Evolutionary conservation across 1,140 invertebrate genomes (phyloP).

Genomic region (Eumaeus atala): DNA sequence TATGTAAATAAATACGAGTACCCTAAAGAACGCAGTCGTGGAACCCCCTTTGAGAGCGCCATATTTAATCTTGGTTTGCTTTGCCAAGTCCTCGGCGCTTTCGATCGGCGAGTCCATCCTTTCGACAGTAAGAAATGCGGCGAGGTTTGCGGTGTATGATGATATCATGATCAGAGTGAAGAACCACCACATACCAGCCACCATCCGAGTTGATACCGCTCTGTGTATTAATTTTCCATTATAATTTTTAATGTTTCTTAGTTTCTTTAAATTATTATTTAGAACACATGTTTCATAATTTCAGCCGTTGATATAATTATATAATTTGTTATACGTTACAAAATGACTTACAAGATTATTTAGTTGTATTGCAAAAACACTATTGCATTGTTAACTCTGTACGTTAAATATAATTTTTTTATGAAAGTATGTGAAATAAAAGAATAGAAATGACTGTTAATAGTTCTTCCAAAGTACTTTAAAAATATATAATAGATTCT

Average conservation of each 20-base stretch:
- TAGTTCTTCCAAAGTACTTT: too few species aligned
- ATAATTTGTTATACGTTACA: too few species aligned
- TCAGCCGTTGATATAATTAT: too few species aligned
- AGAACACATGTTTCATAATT: too few species aligned
- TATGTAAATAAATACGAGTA: slow-evolving; percentile 61
- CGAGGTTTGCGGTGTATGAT: slow-evolving; percentile 97
- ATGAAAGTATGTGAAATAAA: too few species aligned
- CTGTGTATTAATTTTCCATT: slow-evolving; percentile 60
- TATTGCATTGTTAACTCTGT: too few species aligned
- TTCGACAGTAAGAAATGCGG: slow-evolving; percentile 97
- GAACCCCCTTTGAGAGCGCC: slow-evolving; percentile 94
- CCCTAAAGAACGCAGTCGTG: slow-evolving; percentile 93
- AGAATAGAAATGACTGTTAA: too few species aligned
- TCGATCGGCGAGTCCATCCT: slow-evolving; percentile 97
- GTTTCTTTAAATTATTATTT: too few species aligned
- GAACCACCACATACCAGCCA: slow-evolving; percentile 97
- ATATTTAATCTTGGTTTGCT: slow-evolving; percentile 97
- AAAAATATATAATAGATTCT: neutral
- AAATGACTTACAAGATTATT: too few species aligned
- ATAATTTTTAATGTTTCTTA: too few species aligned
- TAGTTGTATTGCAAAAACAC: too few species aligned
- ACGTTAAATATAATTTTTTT: too few species aligned
- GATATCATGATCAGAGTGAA: slow-evolving; percentile 99
- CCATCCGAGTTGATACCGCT: slow-evolving; percentile 90
- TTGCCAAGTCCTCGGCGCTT: slow-evolving; percentile 95